Base-by-base conservation (phyloP, 1,140 invertebrate species). In the Euglossa dilemma region DNA sequence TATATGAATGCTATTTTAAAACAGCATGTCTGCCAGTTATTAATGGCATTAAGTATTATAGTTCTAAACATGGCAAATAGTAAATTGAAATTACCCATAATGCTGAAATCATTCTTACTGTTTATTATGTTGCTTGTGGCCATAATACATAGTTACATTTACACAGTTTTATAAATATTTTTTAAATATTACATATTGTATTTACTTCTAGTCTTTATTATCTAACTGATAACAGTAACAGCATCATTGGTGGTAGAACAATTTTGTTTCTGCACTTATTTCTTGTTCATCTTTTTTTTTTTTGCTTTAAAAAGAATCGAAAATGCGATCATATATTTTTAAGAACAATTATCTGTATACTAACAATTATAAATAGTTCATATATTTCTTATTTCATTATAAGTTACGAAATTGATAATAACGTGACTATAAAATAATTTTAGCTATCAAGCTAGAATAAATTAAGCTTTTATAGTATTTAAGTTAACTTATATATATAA, bases 81-180 rank as follows among this genome's bases (percentile, higher is more conserved):
- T 73, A 25, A 14, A 76, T n/a, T 52, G 23, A 43, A 84, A 71
- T 56, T 73, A 8, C 73, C 56, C 76, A n/a, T 70, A 63, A 69
- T 73, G 56, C 73, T 92, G 84, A 90, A 92, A 92, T 91, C 80
- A 93, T 89, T 91, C 75, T 86, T 84, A 71, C 88, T 86, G 85
- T 93, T 93, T 93, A 93, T 93, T 93, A 93, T 92, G 92, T 91
- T 83, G 81, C 84, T 89, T 83, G 79, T 85, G 78, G 86, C 88
- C 86, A 91, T 92, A 87, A 91, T 91, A 92, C 89, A 92, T 90
- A 89, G 85, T 92, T 92, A 93, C 92, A 93, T 92, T 92, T 93
- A 92, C 91, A 92, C 90, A 91, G 91, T 92, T 92, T 92, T 92
- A 92, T 92, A 93, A 92, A 93, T 92, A 92, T 83, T 87, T 91